These are phyloP conservation scores for Denticeps clupeoides DNA, from an alignment of 2,797 vertebrate species.

Conservation along the genomic window DNA sequence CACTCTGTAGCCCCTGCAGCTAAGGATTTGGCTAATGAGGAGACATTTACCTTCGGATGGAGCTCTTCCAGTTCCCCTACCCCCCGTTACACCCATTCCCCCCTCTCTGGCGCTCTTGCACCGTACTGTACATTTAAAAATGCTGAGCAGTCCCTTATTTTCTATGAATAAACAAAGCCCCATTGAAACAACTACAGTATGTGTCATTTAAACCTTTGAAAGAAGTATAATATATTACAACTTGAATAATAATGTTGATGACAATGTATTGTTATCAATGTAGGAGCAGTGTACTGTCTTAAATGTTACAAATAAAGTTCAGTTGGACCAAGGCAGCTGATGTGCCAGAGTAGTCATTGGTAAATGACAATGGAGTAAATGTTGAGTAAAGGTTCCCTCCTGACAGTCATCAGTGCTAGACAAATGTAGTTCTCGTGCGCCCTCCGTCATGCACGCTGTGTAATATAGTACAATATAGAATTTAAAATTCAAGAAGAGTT, in stretches of 20 bases:
- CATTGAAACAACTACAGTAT: conserved; percentile 23
- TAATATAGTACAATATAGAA: too few relatives aligned
- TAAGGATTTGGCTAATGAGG: background rate
- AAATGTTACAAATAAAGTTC: conserved; percentile 65
- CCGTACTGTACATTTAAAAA: conserved; percentile 19
- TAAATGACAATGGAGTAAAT: too few relatives aligned
- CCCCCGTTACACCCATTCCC: background rate
- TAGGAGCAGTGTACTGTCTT: conserved; percentile 62
- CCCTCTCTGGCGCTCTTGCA: background rate
- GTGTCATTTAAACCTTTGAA: conserved; percentile 36
- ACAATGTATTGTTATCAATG: conserved; percentile 49
- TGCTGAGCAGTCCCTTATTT: conserved; percentile 22
- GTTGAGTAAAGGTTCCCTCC: too few relatives aligned
- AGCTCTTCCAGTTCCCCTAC: background rate
- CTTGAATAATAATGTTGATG: conserved; percentile 35
- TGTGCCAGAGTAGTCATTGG: too few relatives aligned
- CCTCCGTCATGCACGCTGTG: too few relatives aligned
- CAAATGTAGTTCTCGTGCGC: too few relatives aligned
- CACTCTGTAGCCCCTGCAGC: conserved; percentile 6
- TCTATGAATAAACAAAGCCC: conserved; percentile 23
- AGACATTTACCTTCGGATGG: background rate
- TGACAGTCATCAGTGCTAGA: too few relatives aligned
- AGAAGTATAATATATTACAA: conserved; percentile 40
- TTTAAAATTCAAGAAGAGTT: too few relatives aligned
- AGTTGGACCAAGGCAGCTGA: conserved; percentile 53